A percentile compares a stretch with the other conserved stretches of the same genome.
These are phyloP conservation scores for Caenorhabditis latens DNA, from an alignment of 1,140 invertebrate species.

Conservation along the genomic window DNA sequence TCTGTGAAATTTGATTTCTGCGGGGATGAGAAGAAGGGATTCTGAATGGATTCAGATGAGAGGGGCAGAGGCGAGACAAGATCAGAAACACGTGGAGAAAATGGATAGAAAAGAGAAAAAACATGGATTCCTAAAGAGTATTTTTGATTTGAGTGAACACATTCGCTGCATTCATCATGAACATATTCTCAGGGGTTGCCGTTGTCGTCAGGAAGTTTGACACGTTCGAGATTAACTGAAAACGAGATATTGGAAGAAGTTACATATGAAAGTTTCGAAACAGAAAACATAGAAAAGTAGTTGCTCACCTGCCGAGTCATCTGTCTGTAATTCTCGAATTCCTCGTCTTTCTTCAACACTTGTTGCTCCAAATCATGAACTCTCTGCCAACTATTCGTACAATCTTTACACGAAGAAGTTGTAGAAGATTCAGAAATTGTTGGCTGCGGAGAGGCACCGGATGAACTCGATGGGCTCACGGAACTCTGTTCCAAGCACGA, in stretches of 20 bases:
- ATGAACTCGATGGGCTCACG: constrained; percentile 41
- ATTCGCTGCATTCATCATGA: constrained; percentile 46
- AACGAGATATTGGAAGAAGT: background rate
- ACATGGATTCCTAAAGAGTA: constrained; percentile 19
- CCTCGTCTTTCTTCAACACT: constrained; percentile 43
- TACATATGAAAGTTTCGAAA: background rate
- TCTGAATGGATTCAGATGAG: background rate
- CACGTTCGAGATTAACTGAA: constrained; percentile 18
- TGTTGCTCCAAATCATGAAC: constrained; percentile 50
- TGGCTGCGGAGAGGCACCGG: constrained; percentile 33
- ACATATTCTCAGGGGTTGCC: constrained; percentile 17
- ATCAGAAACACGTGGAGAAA: constrained; percentile 42
- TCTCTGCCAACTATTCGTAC: constrained; percentile 41
- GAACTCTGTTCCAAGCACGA: constrained; percentile 31
- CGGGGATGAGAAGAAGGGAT: background rate
- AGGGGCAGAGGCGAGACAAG: background rate
- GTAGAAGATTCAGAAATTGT: constrained; percentile 35
- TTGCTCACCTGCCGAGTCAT: constrained; percentile 20
- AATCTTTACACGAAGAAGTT: constrained; percentile 28
- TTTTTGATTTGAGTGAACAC: constrained; percentile 37
- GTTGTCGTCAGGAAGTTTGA: constrained; percentile 6
- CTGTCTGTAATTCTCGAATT: constrained; percentile 16
- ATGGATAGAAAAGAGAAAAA: background rate
- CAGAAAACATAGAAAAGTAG: background rate
- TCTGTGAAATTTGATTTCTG: background rate